Base-by-base conservation (phyloP, 2,113 vertebrate species). In the Gorsachius goisagi region DNA sequence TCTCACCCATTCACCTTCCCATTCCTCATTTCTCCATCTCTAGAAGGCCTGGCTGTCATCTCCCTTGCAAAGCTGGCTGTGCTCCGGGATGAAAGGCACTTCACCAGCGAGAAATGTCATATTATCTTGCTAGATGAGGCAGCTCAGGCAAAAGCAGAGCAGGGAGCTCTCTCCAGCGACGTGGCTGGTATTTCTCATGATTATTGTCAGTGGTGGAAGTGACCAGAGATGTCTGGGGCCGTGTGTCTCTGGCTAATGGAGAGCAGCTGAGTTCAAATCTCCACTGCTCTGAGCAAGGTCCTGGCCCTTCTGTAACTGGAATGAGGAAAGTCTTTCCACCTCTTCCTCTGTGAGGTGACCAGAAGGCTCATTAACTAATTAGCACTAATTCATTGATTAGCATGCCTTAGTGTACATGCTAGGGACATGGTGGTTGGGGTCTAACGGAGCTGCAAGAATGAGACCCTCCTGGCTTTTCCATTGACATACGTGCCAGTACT, bases 401-500 rank as follows among this genome's bases (percentile, higher is more conserved):
- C 21, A 27, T 8, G 23, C 32, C n/a, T 44, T 44, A 33, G 24
- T 7, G 21, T 37, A 71, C 23, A 27, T 37, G 50, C 41, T n/a
- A 76, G 49, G 52, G 55, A 58, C 32, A 14, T 0, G 1, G 49
- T 2, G 2, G 37, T 32, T 63, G 37, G 56, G 41, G 20, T 75
- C 17, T 68, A 45, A 39, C 2, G 27, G 55, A 49, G 28, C 9
- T 80, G 58, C 33, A 56, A 41, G 18, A 77, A 30, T 1, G 8
- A 64, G 53, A 49, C 9, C 18, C 19, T 78, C 44, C 6, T 26
- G 33, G 21, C 2, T 91, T 82, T 82, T 27, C 69, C 49, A 8
- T 37, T 0, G 0, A 37, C 0, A 1, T 5, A 26, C 0, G 0
- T 78, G 50, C 22, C 19, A 78, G 26, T 28, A 55, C 50, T 9